phyloP scores from a whole-genome alignment of 2,113 vertebrate genomes.

The Merops nubicus region DNA sequence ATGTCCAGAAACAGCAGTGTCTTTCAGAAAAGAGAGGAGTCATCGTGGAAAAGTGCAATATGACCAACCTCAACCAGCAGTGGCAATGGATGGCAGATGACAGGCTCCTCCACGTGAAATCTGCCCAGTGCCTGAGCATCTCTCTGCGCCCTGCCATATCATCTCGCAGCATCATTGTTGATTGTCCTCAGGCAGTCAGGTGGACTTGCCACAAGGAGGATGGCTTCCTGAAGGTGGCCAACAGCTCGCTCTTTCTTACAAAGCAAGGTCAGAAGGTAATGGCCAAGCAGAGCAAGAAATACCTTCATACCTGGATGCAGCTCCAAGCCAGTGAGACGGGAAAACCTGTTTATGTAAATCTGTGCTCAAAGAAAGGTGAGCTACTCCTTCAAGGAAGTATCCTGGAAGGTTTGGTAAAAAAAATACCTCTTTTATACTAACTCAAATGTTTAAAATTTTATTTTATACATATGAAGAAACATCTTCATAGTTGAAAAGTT shows the following conservation, averaged over 20 bases:
- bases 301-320: conserved; percentile 84
- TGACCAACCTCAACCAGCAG: conserved; percentile 75
- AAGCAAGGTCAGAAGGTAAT: conserved; percentile 81
- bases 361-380: conserved; percentile 85
- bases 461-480: not conserved
- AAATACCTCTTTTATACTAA: not conserved
- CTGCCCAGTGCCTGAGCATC: conserved; percentile 78
- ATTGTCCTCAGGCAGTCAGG: conserved; percentile 77
- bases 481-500: not conserved
- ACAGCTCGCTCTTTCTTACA: conserved; percentile 80
- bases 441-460: not conserved
- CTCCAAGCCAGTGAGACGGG: conserved; percentile 73
- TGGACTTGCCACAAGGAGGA: conserved; percentile 82
- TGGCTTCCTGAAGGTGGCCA: conserved; percentile 79
- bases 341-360: conserved; percentile 57
- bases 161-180: conserved; percentile 37
- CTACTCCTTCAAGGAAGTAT: conserved; percentile 15
- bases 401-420: not conserved
- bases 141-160: conserved; percentile 63
- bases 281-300: conserved; percentile 73
- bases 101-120: conserved; percentile 76
- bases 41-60: conserved; percentile 77
- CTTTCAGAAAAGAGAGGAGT: conserved; percentile 70
- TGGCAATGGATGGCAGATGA: conserved; percentile 82
- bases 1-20: conserved; percentile 79